Conservation (phyloP, 2,797 vertebrate species). For the Pachyuromys duprasi region DNA sequence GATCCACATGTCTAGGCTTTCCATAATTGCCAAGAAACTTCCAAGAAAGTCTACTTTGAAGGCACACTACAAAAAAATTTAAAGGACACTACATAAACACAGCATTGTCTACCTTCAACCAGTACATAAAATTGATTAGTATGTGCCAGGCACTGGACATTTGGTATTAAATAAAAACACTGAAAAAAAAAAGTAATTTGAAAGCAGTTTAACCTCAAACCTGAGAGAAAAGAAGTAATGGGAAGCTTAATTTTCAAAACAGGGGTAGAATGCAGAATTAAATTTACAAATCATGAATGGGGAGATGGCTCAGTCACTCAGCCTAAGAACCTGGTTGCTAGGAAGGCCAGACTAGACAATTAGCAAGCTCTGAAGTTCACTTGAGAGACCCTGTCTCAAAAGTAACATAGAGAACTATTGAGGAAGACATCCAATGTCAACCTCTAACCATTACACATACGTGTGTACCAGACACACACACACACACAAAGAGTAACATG, state of each 20-base stretch:
- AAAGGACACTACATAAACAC: background rate
- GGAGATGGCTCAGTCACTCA: background rate
- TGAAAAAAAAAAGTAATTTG: slow-evolving; percentile 53
- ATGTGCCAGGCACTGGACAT: background rate
- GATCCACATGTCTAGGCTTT: background rate
- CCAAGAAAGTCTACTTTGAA: slow-evolving; percentile 19
- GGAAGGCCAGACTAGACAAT: background rate
- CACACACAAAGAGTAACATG: background rate
- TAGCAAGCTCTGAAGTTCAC: background rate
- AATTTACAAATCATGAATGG: background rate
- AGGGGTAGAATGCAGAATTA: slow-evolving; percentile 15
- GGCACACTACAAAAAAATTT: background rate
- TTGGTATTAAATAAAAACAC: slow-evolving; percentile 5
- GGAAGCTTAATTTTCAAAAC: slow-evolving; percentile 43
- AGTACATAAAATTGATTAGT: background rate
- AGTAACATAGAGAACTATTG: background rate
- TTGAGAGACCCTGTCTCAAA: background rate
- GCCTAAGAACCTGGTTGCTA: background rate
- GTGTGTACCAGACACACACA: background rate
- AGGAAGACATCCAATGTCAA: background rate
- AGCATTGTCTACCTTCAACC: background rate
- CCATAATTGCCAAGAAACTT: background rate
- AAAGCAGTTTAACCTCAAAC: slow-evolving; percentile 33
- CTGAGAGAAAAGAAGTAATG: background rate
- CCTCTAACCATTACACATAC: background rate